Evolutionary conservation across 2,797 vertebrate species (phyloP).

Genomic region (Liparis tanakae): DNA sequence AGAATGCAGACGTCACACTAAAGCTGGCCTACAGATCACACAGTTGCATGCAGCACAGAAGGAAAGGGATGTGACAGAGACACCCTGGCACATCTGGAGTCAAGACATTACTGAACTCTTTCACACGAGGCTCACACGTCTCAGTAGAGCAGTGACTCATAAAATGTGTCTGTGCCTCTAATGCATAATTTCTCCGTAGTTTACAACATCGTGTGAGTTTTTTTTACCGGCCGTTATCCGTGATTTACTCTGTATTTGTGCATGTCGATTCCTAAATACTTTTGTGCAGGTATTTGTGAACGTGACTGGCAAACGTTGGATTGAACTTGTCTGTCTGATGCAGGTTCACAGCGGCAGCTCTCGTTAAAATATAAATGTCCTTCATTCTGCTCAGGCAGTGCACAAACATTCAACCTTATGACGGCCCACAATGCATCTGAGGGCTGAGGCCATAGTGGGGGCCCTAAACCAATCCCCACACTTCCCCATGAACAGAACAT

Average conservation of each 20-base stretch:
- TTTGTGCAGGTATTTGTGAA: slow-evolving; percentile 6
- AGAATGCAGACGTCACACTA: slow-evolving; percentile 41
- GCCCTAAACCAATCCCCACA: neutral
- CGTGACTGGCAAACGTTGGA: neutral
- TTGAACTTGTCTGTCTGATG: neutral
- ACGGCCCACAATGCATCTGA: slow-evolving; percentile 11
- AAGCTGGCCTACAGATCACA: neutral
- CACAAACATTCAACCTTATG: slow-evolving; percentile 17
- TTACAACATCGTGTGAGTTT: slow-evolving; percentile 23
- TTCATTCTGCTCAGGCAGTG: neutral
- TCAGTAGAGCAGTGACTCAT: slow-evolving; percentile 27
- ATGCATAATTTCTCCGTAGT: slow-evolving; percentile 25
- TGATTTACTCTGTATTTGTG: slow-evolving; percentile 14
- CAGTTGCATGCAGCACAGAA: slow-evolving; percentile 12
- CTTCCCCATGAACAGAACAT: neutral
- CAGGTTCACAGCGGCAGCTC: neutral
- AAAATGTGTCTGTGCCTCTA: slow-evolving; percentile 24
- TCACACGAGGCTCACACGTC: slow-evolving; percentile 1
- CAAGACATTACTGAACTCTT: slow-evolving; percentile 21
- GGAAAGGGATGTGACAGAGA: slow-evolving; percentile 20
- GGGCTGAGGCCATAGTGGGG: slow-evolving; percentile 2
- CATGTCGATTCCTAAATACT: neutral
- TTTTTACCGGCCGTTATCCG: neutral
- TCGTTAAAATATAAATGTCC: neutral
- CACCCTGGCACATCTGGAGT: slow-evolving; percentile 50